These are phyloP conservation scores for Oxygymnocypris stewartii DNA, from an alignment of 2,113 vertebrate genomes.

Conservation along the genomic window DNA sequence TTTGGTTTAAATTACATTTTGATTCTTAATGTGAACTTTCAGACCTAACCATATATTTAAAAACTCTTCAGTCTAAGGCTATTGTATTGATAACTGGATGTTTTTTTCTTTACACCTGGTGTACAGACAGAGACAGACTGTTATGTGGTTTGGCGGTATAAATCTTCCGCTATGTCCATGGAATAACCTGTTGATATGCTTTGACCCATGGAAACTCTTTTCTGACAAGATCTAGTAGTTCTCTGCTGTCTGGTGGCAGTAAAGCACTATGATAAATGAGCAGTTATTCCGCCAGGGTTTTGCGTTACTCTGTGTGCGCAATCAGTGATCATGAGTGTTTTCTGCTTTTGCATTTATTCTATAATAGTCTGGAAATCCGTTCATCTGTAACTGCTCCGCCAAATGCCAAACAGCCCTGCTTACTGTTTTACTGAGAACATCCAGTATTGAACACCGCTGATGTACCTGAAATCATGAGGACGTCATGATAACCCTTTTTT, in stretches of 20 bases:
- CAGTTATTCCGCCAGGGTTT: neutral
- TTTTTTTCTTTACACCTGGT: neutral
- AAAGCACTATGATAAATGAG: conserved; percentile 17
- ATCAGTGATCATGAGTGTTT: neutral
- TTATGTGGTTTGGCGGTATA: neutral
- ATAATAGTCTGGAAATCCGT: conserved; percentile 9
- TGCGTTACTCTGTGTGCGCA: neutral
- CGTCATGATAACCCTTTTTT: neutral
- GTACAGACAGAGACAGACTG: neutral
- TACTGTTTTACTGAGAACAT: neutral
- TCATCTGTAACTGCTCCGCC: conserved; percentile 8
- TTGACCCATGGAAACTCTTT: conserved; percentile 5
- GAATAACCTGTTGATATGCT: neutral
- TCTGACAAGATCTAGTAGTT: conserved; percentile 7
- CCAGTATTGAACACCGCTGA: neutral
- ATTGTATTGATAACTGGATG: neutral
- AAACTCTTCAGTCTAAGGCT: neutral
- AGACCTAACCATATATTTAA: neutral
- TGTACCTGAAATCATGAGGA: neutral
- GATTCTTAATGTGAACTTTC: neutral
- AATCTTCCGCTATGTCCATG: neutral
- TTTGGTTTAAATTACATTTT: too few species aligned
- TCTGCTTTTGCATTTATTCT: conserved; percentile 12
- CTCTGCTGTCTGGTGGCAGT: neutral
- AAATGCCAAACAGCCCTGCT: too few species aligned